These are phyloP conservation scores for Hoplostethus atlanticus DNA, from an alignment of 2,797 vertebrate species.

Conservation along the genomic window DNA sequence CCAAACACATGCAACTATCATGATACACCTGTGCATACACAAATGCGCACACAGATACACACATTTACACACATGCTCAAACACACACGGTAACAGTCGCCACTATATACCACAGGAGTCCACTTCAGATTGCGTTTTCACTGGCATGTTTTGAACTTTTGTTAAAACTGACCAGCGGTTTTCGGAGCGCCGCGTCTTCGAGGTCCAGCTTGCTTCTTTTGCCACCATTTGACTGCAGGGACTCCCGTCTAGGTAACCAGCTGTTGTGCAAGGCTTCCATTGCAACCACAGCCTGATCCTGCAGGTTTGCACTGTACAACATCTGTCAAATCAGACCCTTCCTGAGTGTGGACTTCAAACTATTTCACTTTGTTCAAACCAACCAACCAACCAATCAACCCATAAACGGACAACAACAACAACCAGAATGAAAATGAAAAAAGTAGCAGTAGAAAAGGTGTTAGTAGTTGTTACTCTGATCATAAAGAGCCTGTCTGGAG, in stretches of 20 bases:
- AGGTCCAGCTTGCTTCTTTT: slow-evolving; percentile 6
- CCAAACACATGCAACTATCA: no score
- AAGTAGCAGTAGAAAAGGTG: neutral
- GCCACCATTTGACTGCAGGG: slow-evolving; percentile 32
- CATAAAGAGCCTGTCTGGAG: no score
- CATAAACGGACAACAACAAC: neutral
- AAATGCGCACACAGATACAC: no score
- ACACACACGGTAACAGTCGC: neutral
- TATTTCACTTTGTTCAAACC: slow-evolving; percentile 31
- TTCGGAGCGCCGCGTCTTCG: no score
- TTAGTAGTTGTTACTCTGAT: no score
- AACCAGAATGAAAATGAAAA: neutral
- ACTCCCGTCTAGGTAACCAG: slow-evolving; percentile 26
- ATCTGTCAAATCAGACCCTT: slow-evolving; percentile 45
- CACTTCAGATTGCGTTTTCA: slow-evolving; percentile 35
- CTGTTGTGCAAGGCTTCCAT: slow-evolving; percentile 32
- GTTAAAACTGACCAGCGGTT: no score
- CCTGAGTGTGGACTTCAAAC: slow-evolving; percentile 1
- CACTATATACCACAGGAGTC: slow-evolving; percentile 27
- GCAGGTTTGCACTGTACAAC: slow-evolving; percentile 32
- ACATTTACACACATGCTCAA: neutral
- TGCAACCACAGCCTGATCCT: slow-evolving; percentile 36
- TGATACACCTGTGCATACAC: no score
- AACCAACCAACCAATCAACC: no score
- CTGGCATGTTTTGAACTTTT: neutral